phyloP scores from a whole-genome alignment of 2,113 vertebrate species.

The Arenaria interpres region DNA sequence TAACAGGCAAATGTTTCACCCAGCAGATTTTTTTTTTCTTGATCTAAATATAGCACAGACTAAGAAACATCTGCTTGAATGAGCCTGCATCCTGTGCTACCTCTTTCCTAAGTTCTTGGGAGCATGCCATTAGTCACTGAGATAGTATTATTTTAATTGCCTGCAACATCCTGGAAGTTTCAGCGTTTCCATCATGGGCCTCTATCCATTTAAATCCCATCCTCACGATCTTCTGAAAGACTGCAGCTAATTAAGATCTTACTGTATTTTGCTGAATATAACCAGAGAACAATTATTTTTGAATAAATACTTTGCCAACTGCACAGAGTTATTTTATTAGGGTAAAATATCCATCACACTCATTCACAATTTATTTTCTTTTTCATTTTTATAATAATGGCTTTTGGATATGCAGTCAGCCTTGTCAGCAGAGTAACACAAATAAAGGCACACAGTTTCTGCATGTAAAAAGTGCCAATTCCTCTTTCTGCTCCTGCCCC shows the following conservation, averaged over 20 bases:
- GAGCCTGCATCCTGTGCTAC: constrained; percentile 44
- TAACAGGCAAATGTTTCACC: constrained; percentile 32
- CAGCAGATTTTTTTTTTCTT: constrained; percentile 6
- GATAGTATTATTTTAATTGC: constrained; percentile 55
- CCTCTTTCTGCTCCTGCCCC: not conserved
- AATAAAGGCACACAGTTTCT: not conserved
- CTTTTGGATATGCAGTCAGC: not conserved
- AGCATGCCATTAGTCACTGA: constrained; percentile 40
- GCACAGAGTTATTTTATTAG: not conserved
- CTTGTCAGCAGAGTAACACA: not conserved
- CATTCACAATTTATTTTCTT: not conserved
- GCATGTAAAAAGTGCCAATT: not conserved
- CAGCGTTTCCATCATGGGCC: not conserved
- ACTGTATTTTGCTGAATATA: not conserved
- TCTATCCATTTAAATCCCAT: not conserved
- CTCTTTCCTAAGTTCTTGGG: constrained; percentile 54
- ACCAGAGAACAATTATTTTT: not conserved
- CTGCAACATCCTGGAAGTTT: constrained; percentile 49
- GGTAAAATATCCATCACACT: not conserved
- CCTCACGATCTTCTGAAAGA: not conserved
- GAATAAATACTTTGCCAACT: not conserved
- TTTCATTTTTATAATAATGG: not conserved
- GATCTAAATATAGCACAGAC: constrained; percentile 45
- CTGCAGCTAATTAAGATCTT: not conserved
- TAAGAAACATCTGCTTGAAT: constrained; percentile 57